Percentiles rank a stretch among this genome's conserved stretches.
Conservation (phyloP, 2,888 invertebrate genomes). For the Erpobdella octoculata region DNA sequence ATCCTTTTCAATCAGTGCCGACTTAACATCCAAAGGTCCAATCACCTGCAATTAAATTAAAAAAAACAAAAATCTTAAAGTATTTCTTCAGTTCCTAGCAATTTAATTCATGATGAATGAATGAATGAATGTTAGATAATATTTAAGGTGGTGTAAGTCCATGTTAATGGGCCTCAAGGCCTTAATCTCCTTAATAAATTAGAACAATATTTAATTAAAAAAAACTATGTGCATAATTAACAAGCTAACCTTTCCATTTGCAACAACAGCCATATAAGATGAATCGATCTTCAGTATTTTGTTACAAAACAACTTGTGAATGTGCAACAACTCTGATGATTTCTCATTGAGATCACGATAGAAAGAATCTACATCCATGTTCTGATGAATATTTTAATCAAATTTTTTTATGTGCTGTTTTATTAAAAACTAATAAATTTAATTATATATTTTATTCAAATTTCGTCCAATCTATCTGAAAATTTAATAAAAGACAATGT, state of each 20-base stretch:
- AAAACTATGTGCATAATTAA: neutral
- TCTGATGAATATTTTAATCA: conserved; percentile 45
- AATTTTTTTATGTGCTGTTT: too few relatives aligned
- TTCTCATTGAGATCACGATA: conserved; percentile 38
- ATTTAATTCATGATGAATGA: neutral
- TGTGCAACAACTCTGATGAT: conserved; percentile 43
- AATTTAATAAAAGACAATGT: too few relatives aligned
- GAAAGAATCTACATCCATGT: conserved; percentile 51
- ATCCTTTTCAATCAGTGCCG: conserved; percentile 76
- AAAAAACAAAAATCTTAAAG: neutral
- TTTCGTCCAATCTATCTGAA: too few relatives aligned
- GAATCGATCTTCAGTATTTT: conserved; percentile 64
- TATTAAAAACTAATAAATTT: too few relatives aligned
- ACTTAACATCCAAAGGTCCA: conserved; percentile 69
- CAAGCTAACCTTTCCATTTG: conserved; percentile 69
- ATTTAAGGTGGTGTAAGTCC: too few relatives aligned
- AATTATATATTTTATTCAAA: too few relatives aligned
- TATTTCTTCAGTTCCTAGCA: neutral
- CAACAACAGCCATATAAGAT: conserved; percentile 67
- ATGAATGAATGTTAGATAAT: too few relatives aligned
- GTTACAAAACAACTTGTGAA: conserved; percentile 62
- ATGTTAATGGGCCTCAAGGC: too few relatives aligned
- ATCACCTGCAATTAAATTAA: conserved; percentile 53
- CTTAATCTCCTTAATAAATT: neutral
- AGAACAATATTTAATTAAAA: neutral